Percentiles rank a stretch among this genome's conserved stretches.
These are phyloP conservation scores for Aelia acuminata DNA, from an alignment of 2,888 invertebrate species.

Conservation along the genomic window DNA sequence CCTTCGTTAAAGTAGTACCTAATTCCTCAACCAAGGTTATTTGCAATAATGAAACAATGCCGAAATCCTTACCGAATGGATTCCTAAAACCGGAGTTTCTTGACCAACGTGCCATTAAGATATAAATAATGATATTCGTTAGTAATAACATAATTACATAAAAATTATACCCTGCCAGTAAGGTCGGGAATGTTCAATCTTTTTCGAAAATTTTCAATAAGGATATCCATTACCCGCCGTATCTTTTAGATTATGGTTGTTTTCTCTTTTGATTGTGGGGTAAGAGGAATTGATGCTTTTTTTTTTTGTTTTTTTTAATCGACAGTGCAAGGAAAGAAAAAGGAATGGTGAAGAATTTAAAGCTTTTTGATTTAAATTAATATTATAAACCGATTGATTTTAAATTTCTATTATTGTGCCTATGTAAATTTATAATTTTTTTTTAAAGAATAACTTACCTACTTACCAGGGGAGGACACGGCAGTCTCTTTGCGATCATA, in stretches of 20 bases:
- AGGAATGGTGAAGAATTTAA: not conserved
- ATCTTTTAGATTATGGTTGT: not conserved
- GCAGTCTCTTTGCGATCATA: too few species aligned
- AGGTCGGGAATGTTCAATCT: slow-evolving; percentile 25
- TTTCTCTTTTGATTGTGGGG: not conserved
- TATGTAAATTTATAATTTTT: too few species aligned
- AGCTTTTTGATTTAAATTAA: too few species aligned
- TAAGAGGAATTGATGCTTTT: not conserved
- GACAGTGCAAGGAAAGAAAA: not conserved
- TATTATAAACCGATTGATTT: not conserved
- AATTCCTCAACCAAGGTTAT: too few species aligned
- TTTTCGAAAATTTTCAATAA: not conserved
- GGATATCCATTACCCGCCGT: not conserved
- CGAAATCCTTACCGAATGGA: not conserved
- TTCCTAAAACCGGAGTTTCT: not conserved
- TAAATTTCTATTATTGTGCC: not conserved
- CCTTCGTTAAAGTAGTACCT: too few species aligned
- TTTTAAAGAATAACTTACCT: too few species aligned
- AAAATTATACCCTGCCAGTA: not conserved
- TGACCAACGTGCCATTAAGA: not conserved
- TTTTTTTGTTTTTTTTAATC: slow-evolving; percentile 4
- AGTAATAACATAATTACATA: not conserved
- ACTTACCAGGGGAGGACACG: too few species aligned
- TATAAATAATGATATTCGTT: not conserved
- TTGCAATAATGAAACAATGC: too few species aligned